These are phyloP conservation scores for Drosophila hamatofila DNA, from an alignment of 2,888 invertebrate genomes.

Conservation along the genomic window DNA sequence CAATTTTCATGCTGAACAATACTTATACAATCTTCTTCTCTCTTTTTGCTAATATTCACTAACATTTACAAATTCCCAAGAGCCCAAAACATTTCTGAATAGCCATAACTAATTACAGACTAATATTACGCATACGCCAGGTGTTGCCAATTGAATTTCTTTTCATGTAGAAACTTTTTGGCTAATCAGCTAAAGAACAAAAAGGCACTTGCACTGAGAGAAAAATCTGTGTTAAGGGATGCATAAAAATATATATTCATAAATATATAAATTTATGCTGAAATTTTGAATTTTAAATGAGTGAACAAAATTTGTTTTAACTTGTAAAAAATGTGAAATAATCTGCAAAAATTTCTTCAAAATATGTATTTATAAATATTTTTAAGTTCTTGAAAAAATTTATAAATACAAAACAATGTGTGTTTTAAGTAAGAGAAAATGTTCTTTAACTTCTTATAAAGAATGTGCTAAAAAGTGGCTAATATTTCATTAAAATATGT, in stretches of 20 bases:
- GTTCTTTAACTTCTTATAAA: not conserved
- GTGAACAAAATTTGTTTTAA: too few relatives aligned
- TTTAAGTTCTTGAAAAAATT: not conserved
- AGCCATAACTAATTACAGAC: not conserved
- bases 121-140: conserved; percentile 47
- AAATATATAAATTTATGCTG: too few relatives aligned
- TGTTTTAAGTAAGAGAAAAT: not conserved
- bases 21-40: not conserved
- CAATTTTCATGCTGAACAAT: not conserved
- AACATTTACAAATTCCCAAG: not conserved
- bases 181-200: conserved; percentile 23
- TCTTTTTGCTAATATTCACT: not conserved
- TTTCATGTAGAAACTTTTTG: conserved; percentile 4
- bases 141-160: conserved; percentile 24
- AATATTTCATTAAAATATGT: not conserved
- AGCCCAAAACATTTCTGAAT: not conserved
- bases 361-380: not conserved
- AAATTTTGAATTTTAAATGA: too few relatives aligned
- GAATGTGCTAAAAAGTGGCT: not conserved
- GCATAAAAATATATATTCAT: too few relatives aligned
- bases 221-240: not conserved
- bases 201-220: not conserved
- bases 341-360: too few relatives aligned
- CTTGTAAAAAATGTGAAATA: too few relatives aligned
- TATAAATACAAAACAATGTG: too few relatives aligned